Evolutionary conservation across 2,113 vertebrate species (phyloP), one percentile per base, ranked within the genome.

Genomic region (Cephalopholis sonnerati): DNA sequence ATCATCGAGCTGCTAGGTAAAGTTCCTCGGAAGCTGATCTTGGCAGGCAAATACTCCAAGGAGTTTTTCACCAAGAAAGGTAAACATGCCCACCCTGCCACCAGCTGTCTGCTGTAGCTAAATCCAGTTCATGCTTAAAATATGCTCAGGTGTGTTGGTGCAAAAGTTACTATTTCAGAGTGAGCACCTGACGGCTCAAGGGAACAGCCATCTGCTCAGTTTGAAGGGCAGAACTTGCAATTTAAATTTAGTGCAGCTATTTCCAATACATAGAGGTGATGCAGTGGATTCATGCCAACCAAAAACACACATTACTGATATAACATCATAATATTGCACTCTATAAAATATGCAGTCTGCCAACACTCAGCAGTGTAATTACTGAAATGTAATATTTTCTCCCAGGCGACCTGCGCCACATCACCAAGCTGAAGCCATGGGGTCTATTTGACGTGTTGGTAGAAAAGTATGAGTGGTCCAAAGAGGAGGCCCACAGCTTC

Each of bases 21-120:
- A 91, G 96, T 99, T 93, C 98, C 98, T 91, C 97, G 98, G 82
- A 99, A 99, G 93, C 96, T 99, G 84, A 96, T 99, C 89, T 81
- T 96, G 87, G 96, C 96, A 65, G 98, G 98, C 85, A 99, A 99
- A 96, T 99, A 99, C 92, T 97, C 98, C 85, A 99, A 99, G 96
- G 98, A 99, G 67, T 99, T 99, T 93, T 99, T 99, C 96, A 99
- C 97, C 92, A 99, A 99, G 95, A 99, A 99, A 98, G 98, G 98
- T 99, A 97, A 91, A 90, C 59, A 53, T 22, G 24, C 44, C 36
- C 3, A 0, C 70, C 41, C 46, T 46, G n/a, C 25, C 48, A 39
- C 54, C 77, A 77, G 59, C 87, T 75, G 53, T 64, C 32, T 58
- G 63, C 69, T 77, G 39, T 22, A 51, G 50, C 64, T 57, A 15